Evolutionary conservation across 1,140 invertebrate species (phyloP).

Genomic region (Thrips palmi): DNA sequence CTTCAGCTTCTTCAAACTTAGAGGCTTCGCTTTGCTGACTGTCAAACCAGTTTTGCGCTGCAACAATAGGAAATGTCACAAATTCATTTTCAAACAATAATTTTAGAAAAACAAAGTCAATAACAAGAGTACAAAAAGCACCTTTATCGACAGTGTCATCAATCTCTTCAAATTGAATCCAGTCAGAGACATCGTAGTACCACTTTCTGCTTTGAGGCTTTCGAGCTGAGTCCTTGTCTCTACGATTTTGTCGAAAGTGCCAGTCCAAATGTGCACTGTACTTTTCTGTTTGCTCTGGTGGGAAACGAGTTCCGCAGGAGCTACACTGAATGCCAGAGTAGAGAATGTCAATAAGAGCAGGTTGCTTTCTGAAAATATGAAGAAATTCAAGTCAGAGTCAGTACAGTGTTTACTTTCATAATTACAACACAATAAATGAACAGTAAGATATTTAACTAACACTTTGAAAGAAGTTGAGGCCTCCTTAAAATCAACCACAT

Average conservation of each 20-base stretch:
- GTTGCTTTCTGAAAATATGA: too few relatives aligned
- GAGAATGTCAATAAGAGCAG: slow-evolving; percentile 21
- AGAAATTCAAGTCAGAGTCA: background rate
- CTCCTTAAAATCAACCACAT: slow-evolving; percentile 20
- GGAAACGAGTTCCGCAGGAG: slow-evolving; percentile 81
- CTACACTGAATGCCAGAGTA: slow-evolving; percentile 87
- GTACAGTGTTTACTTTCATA: background rate
- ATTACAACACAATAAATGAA: too few relatives aligned
- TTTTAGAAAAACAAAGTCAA: background rate
- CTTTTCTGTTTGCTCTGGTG: slow-evolving; percentile 64
- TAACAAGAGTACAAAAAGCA: slow-evolving; percentile 21
- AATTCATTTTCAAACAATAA: background rate
- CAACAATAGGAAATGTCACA: slow-evolving; percentile 16
- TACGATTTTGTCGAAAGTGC: slow-evolving; percentile 87
- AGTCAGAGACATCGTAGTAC: slow-evolving; percentile 81
- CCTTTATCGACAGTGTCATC: slow-evolving; percentile 82
- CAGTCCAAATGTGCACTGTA: slow-evolving; percentile 91
- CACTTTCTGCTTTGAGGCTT: slow-evolving; percentile 68
- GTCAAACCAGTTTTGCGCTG: slow-evolving; percentile 80
- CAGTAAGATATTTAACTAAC: slow-evolving; percentile 28
- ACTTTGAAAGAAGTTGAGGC: slow-evolving; percentile 59
- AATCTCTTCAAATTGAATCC: slow-evolving; percentile 87
- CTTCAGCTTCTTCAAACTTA: slow-evolving; percentile 27
- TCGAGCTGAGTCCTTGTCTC: slow-evolving; percentile 64
- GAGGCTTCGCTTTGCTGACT: slow-evolving; percentile 30